A percentile compares a stretch with the other conserved stretches of the same genome.
Conservation (phyloP, 2,797 vertebrate species). For the Adelosebastes latens region DNA sequence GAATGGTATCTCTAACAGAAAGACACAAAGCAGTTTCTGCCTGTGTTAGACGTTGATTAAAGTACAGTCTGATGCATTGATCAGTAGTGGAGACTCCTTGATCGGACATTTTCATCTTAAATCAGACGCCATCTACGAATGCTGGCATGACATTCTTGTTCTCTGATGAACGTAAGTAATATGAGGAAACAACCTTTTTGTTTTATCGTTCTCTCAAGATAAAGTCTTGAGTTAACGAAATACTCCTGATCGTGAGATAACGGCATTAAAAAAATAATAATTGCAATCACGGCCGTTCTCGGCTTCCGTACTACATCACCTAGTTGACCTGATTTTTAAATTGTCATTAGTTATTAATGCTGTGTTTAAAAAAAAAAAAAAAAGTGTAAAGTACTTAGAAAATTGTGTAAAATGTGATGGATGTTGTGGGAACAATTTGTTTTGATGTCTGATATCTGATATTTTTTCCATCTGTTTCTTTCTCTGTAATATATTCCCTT, state of each 20-base stretch:
- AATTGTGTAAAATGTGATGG: conserved; percentile 15
- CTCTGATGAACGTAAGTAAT: not conserved
- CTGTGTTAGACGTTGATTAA: not conserved
- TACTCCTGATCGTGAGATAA: not conserved
- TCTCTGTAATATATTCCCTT: conserved; percentile 59
- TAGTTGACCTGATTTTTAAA: conserved; percentile 2
- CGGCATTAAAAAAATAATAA: not conserved
- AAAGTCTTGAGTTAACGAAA: not conserved
- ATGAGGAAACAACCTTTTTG: not conserved
- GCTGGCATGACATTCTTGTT: not conserved
- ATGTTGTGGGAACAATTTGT: conserved; percentile 26
- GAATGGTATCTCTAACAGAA: not conserved
- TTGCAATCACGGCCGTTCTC: not conserved
- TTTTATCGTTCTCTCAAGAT: not conserved
- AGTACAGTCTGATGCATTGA: too few relatives aligned
- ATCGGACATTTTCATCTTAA: not conserved
- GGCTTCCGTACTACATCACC: not conserved
- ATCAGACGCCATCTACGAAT: not conserved
- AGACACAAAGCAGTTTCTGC: not conserved
- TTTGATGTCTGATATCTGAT: conserved; percentile 17
- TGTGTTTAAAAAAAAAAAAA: not conserved
- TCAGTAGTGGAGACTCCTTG: not conserved
- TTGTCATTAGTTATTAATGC: conserved; percentile 7
- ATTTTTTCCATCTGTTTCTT: conserved; percentile 30
- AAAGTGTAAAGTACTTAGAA: conserved; percentile 18